phyloP scores from a whole-genome alignment of 2,888 invertebrate species.

The Blera fallax region DNA sequence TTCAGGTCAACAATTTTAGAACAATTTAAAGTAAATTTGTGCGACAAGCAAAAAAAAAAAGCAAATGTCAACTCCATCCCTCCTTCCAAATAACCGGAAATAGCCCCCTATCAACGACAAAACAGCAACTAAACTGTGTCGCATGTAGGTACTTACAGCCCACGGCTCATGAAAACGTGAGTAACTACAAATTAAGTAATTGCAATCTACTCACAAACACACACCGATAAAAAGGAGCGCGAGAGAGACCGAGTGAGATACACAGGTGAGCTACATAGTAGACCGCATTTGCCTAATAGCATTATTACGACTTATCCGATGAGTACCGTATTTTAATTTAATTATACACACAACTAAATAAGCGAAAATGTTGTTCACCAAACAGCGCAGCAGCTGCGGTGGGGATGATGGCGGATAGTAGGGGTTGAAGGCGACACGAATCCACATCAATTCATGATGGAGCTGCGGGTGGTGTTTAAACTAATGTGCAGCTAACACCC shows the following conservation, averaged over 20 bases:
- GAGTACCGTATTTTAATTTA: conserved; percentile 70
- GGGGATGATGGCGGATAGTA: no score
- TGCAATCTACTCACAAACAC: conserved; percentile 30
- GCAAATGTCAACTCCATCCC: not conserved
- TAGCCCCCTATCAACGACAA: conserved; percentile 60
- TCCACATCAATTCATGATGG: conserved; percentile 6
- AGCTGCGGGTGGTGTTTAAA: conserved; percentile 15
- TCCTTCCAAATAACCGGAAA: conserved; percentile 51
- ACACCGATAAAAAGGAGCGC: not conserved
- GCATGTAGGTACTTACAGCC: conserved; percentile 56
- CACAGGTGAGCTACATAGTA: conserved; percentile 1
- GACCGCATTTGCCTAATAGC: conserved; percentile 61
- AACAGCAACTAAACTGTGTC: conserved; percentile 65
- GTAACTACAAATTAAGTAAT: conserved; percentile 64
- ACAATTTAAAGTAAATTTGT: conserved; percentile 58
- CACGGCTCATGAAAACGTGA: conserved; percentile 24
- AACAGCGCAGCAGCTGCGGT: not conserved
- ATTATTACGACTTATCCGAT: conserved; percentile 70
- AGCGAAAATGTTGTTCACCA: conserved; percentile 42
- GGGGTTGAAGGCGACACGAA: conserved; percentile 18
- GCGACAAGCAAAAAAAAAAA: conserved; percentile 11
- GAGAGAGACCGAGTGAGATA: no score
- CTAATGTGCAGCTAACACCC: conserved; percentile 61
- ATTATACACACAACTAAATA: conserved; percentile 65
- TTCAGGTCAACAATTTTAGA: conserved; percentile 59